These are phyloP conservation scores for Molothrus ater DNA, from an alignment of 2,797 vertebrate genomes.

Conservation along the genomic window DNA sequence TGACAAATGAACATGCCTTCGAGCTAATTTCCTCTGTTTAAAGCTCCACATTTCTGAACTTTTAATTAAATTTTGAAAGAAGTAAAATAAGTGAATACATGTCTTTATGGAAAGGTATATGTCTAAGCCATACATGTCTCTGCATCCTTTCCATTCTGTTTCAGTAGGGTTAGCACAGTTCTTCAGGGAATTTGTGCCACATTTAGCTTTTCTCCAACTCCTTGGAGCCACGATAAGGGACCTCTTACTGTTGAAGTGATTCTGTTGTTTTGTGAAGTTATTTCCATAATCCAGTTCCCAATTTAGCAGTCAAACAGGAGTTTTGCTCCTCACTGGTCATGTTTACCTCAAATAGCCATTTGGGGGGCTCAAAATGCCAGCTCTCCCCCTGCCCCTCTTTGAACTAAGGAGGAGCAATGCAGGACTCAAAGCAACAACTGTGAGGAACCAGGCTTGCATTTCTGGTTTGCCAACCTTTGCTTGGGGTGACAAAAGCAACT, in stretches of 20 bases:
- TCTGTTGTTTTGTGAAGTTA: background rate
- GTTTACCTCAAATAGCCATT: background rate
- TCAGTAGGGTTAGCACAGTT: background rate
- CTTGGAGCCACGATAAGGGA: background rate
- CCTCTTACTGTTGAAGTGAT: background rate
- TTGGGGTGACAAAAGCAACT: background rate
- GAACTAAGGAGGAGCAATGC: background rate
- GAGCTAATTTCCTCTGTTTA: background rate
- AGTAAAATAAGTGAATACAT: background rate
- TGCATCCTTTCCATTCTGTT: background rate
- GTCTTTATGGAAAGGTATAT: background rate
- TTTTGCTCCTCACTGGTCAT: background rate
- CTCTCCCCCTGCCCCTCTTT: background rate
- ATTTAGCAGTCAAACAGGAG: background rate
- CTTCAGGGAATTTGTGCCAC: background rate
- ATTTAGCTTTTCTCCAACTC: background rate
- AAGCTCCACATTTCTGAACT: background rate
- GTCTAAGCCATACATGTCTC: background rate
- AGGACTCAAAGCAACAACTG: background rate
- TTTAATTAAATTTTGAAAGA: conserved; percentile 11
- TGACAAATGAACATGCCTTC: background rate
- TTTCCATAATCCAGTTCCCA: background rate
- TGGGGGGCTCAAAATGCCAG: background rate
- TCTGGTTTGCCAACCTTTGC: background rate
- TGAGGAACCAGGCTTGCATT: background rate